Evolutionary conservation across 2,888 invertebrate species (phyloP).

Genomic region (Drosophila demipolita): DNA sequence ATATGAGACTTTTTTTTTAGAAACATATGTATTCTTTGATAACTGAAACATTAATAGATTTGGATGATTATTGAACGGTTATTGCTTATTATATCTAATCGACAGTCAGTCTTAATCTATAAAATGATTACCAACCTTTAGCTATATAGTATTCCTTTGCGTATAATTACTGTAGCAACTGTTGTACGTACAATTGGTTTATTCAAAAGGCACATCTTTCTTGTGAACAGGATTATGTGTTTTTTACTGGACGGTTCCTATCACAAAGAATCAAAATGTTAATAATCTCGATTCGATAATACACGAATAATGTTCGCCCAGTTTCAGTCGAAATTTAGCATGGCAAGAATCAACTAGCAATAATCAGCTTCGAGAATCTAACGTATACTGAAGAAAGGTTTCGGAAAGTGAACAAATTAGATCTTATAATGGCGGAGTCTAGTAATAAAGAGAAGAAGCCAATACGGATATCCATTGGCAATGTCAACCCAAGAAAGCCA

Average conservation of each 20-base stretch:
- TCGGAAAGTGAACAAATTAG: not conserved
- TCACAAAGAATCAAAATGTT: slow-evolving; percentile 13
- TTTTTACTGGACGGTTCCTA: slow-evolving; percentile 3
- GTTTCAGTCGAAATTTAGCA: slow-evolving; percentile 52
- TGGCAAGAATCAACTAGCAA: slow-evolving; percentile 34
- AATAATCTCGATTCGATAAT: slow-evolving; percentile 33
- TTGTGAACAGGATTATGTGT: not conserved
- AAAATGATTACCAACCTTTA: not conserved
- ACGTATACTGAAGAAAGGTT: not conserved
- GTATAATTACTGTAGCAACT: not conserved
- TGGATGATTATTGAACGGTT: slow-evolving; percentile 2
- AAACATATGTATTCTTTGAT: not conserved
- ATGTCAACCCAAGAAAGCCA: slow-evolving; percentile 1
- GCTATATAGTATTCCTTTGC: not conserved
- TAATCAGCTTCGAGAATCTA: slow-evolving; percentile 17
- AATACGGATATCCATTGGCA: slow-evolving; percentile 51
- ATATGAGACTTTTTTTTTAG: not conserved
- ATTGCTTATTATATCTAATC: slow-evolving; percentile 45
- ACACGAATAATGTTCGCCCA: slow-evolving; percentile 16
- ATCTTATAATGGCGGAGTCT: slow-evolving; percentile 10
- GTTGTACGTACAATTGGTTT: not conserved
- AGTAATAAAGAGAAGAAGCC: slow-evolving; percentile 23
- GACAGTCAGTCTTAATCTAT: slow-evolving; percentile 20
- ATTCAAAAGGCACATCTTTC: no score
- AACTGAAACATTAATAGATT: not conserved